Evolutionary conservation across 2,113 vertebrate species (phyloP), one percentile per base, ranked within the genome.

Genomic region (Microcebus griseorufus): DNA sequence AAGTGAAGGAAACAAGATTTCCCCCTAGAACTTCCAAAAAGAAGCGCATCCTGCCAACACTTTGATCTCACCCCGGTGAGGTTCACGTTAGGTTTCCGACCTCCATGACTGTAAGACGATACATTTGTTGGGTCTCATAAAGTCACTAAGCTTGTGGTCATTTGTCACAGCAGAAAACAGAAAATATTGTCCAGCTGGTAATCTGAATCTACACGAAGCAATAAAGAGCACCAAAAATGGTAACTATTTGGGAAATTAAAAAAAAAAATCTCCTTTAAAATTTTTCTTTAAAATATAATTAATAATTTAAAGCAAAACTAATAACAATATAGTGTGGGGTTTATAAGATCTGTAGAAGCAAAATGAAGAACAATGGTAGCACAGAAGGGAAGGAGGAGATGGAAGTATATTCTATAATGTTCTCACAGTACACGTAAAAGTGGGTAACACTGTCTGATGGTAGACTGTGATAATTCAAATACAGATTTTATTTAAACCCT

Each of bases 21-120:
- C 6, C 22, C 37, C 22, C 37, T 37, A 42, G 70, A 14, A 25
- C 37, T 39, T 72, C 11, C 37, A 25, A 7, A 72, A 25, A 42
- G 20, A 12, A 7, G 11, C 42, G 11, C 70, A 72, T 42, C 22
- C 22, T 72, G 37, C 42, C 14, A 42, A 75, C 13, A 2, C 25
- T 13, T 39, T 72, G 37, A 72, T 72, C 22, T 72, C 1, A 72
- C 10, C 37, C 70, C 37, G 2, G 11, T 25, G 70, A 72, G 37
- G 13, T 25, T 11, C 22, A 6, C 3, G 13, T 29, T 29, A 45
- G 42, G 25, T 29, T 45, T 75, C 72, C 45, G 72, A 29, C 12
- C 6, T 45, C 48, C n/a, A 4, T 17, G 13, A 3, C 34, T 32
- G 6, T 2, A 17, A 18, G 3, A 2, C 2, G 11, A 72, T 5